Percentiles rank a stretch among this genome's conserved stretches.
phyloP scores from a whole-genome alignment of 1,140 invertebrate genomes.

The Drosophila tropicalis region DNA sequence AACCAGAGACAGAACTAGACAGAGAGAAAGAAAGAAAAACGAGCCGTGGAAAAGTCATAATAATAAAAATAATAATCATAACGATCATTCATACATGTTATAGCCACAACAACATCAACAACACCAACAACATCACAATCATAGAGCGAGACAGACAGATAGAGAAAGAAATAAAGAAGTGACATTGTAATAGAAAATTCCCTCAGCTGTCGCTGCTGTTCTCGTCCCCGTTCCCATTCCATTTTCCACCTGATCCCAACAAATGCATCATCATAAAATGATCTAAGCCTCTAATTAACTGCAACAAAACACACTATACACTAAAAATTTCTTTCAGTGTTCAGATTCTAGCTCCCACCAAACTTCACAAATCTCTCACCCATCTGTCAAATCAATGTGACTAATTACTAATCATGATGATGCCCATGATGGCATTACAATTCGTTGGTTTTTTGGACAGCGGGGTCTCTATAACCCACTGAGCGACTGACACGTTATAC shows the following conservation, averaged over 20 bases:
- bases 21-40: neutral
- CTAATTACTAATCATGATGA: constrained; percentile 77
- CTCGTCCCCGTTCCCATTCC: constrained; percentile 64
- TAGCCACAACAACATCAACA: constrained; percentile 5
- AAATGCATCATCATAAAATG: constrained; percentile 30
- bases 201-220: constrained; percentile 38
- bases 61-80: constrained; percentile 69
- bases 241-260: constrained; percentile 42
- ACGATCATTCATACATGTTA: constrained; percentile 39
- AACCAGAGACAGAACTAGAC: neutral
- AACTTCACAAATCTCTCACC: constrained; percentile 14
- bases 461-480: too few species aligned
- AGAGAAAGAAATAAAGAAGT: constrained; percentile 24
- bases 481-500: neutral
- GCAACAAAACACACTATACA: neutral
- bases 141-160: neutral
- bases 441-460: neutral
- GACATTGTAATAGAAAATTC: constrained; percentile 38
- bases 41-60: constrained; percentile 39
- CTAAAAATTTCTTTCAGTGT: neutral
- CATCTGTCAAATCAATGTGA: constrained; percentile 63
- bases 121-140: neutral
- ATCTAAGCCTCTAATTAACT: constrained; percentile 44
- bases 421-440: constrained; percentile 15
- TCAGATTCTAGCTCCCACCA: neutral